Evolutionary conservation across 2,797 vertebrate species (phyloP), one percentile per base, ranked within the genome.

Genomic region (Sebastes umbrosus): DNA sequence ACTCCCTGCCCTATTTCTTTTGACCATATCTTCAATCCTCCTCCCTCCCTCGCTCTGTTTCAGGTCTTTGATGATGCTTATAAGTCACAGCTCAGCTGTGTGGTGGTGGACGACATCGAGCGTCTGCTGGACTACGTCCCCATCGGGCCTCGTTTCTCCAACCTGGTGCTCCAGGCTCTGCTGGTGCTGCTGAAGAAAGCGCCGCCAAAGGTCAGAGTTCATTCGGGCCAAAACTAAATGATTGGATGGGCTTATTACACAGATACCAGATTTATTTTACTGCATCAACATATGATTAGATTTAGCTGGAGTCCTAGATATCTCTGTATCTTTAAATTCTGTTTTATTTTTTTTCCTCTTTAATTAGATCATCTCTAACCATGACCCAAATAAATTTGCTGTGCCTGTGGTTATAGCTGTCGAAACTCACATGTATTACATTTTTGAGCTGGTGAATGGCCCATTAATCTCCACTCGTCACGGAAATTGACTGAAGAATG

Each of bases 1-100:
- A 58, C 39, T 29, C 39, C 27, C 18, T 72, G 24, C 3, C 3
- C 63, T 63, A 11, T 11, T 20, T 29, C 60, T 13, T 4, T 24
- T 68, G n/a, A 13, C 16, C 12, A 1, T 46, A 3, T 74, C 60
- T 10, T 39, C 16, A 13, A 20, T 24, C 6, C 1, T 27, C n/a
- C 9, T 22, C 13, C 12, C 20, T 25, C 16, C 6, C 4, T 27
- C 5, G 2, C 4, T 75, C 12, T 71, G 10, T 92, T 88, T 12
- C 78, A 99, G 99, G 96, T 99, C 90, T 99, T 99, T 71, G 98
- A 99, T 52, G 99, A 99, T 54, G 98, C 99, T 0, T 99, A 99
- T 86, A 99, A 99, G 93, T 99, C 99, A 25, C 98, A 99, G 88
- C 97, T 99, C 88, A 99, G 99, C 93, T 99, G 99, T 67, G 97